Base-by-base conservation (phyloP, 2,797 vertebrate species). In the Sebastes nivosus region DNA sequence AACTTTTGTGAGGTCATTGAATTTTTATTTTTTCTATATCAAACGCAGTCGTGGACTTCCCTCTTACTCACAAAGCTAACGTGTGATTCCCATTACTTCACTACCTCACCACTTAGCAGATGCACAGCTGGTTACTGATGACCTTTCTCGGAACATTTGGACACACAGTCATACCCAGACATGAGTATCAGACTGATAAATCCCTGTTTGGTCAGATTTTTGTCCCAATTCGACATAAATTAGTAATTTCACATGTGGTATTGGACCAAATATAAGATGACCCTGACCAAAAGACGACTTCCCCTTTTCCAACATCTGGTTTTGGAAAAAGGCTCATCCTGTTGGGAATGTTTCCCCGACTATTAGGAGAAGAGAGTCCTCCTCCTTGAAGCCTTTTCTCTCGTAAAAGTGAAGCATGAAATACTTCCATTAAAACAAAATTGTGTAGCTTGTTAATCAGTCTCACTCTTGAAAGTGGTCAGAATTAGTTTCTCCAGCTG, bases 21-120 rank as follows among this genome's bases (percentile, higher is more conserved):
- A 63, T 82, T 83, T 76, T 57, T 72, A 55, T 84, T 70, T 59
- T 86, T 67, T 64, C 63, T 68, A 80, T 79, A 89, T 93, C 79
- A 92, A 88, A 91, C 89, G 83, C 91, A 92, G 90, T 82, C 67
- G 6, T n/a, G 82, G 89, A 92, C 89, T 91, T 95, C 91, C 92
- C 85, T 89, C 74, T 93, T 93, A 91, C 86, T 92, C 92, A 91
- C 80, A 90, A 78, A 90, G 75, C 81, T 58, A 75, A 85, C 52
- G 74, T 82, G 85, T 80, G 87, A 90, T 90, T 91, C 86, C 84
- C 77, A 87, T 93, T 91, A 91, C 75, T 91, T 86, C 81, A 80
- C 76, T 68, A 70, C 87, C 77, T 86, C 88, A 69, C 67, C 72
- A 52, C 75, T 22, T 77, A 87, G 82, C 87, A 88, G 84, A 90